These are phyloP conservation scores for Apamea epomidion DNA, from an alignment of 2,888 invertebrate species.

Conservation along the genomic window DNA sequence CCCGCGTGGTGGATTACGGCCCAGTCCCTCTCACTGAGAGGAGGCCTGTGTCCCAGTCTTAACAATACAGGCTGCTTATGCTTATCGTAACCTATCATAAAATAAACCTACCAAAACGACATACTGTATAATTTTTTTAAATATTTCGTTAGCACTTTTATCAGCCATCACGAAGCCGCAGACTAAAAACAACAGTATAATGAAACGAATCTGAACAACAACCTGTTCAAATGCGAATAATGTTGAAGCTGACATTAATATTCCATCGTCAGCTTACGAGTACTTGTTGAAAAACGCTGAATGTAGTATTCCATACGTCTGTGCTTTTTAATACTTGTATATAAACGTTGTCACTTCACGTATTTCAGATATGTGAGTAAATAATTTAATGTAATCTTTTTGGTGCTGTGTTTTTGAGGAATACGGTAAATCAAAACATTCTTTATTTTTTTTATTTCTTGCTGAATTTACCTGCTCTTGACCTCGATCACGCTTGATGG, in stretches of 20 bases:
- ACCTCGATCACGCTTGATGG: neutral
- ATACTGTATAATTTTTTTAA: no score
- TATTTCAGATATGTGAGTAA: constrained; percentile 5
- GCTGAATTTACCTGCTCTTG: neutral
- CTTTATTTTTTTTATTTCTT: no score
- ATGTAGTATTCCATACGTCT: neutral
- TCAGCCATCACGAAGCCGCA: no score
- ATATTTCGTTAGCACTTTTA: neutral
- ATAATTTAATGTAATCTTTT: constrained; percentile 6
- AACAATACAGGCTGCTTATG: no score
- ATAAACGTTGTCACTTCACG: constrained; percentile 9
- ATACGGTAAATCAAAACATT: constrained; percentile 1
- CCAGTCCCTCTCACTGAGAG: no score
- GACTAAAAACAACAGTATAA: neutral
- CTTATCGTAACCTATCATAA: neutral
- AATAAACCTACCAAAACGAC: neutral
- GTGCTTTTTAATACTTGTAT: neutral
- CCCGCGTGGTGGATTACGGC: no score
- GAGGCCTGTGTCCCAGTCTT: no score
- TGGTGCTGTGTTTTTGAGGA: neutral
- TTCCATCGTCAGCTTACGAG: constrained; percentile 13
- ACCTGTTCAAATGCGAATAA: constrained; percentile 14
- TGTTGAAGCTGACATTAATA: constrained; percentile 24
- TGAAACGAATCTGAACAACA: neutral
- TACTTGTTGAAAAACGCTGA: constrained; percentile 18